Base-by-base conservation (phyloP, 2,113 vertebrate species). In the Merops nubicus region DNA sequence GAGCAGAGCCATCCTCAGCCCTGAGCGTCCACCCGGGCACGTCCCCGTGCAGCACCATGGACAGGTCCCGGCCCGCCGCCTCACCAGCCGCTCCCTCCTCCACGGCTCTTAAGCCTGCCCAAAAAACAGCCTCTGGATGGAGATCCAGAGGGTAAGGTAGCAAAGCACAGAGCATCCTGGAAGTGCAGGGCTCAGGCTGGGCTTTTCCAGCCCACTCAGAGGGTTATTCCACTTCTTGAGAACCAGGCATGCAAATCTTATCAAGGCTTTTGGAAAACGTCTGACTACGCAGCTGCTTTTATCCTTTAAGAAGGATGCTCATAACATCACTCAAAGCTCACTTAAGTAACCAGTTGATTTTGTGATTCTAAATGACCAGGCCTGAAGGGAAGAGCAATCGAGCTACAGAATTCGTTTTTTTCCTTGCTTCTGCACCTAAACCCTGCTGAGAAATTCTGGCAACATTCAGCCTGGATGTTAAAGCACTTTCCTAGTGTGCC, bases 11-110 rank as follows among this genome's bases (percentile, higher is more conserved):
- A 17, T 2, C 38, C 63, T 54, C 50, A 47, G 14, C 5, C 31
- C 34, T 36, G 34, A 2, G 9, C 0, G 0, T 8, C 5, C 9
- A 8, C 21, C 0, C 4, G 4, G 53, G 56, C 9, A 20, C 9
- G 29, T 48, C 9, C 15, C 34, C 3, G 5, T 2, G 7, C 72
- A 31, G 93, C 3, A 65, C 38, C 47, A 3, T 6, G 40, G 70
- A 69, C n/a, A 89, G 62, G 7, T 48, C 33, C 45, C 45, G 36
- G 3, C 31, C 21, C 5, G 3, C 19, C 9, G 0, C 12, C 1
- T 1, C 28, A n/a, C 8, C 1, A 2, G 6, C 48, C 2, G 1
- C 31, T 20, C 31, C 4, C 0, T 6, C 45, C n/a, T n/a, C n/a
- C n/a, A n/a, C n/a, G n/a, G n/a, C n/a, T n/a, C n/a, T 15, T 14